Base-by-base conservation (phyloP, 2,888 invertebrate species). In the Eurytoma adleriae region DNA sequence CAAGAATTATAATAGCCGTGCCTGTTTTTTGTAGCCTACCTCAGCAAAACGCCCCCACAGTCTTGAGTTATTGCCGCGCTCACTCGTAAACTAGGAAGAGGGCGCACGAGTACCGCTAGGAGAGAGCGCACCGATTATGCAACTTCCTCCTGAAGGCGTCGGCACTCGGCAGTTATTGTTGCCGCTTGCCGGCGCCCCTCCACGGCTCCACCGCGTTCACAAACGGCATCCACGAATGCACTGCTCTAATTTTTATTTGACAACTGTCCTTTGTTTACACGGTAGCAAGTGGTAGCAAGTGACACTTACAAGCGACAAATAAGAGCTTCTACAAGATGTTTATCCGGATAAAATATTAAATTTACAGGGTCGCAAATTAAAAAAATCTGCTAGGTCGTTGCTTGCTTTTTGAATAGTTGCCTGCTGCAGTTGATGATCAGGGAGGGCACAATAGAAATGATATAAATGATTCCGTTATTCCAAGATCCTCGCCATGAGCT, bases 51-150 rank as follows among this genome's bases (percentile, higher is more conserved):
- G 78, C 78, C 78, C 78, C 72, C 71, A 67, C 57, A 16, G 40
- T 71, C 40, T 14, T 62, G 64, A 74, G 74, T 74, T 74, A 66
- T 64, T 57, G 71, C 67, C 40, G 12, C 30, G 20, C 40, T 52
- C 68, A 30, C 61, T 67, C 75, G 16, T 18, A 52, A 18, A 2
- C 18, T 1, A 40, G 13, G 5, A 48, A 54, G 30, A n/a, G 61
- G 54, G 27, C 3, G 56, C 56, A 57, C 12, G 20, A 69, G 81
- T 84, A 84, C 84, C 84, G 84, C 84, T 84, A 84, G 24, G 24
- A 69, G 50, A 68, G 54, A 54, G 54, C 64, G 40, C 40, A 18
- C 30, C 64, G 81, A 84, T 85, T 85, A 83, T 83, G 84, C 85
- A 85, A 84, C 82, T 84, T 83, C 71, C 78, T 64, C 76, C 68